A percentile compares a stretch with the other conserved stretches of the same genome.
Conservation (phyloP, 2,888 invertebrate genomes). For the Aphidoletes aphidimyza region DNA sequence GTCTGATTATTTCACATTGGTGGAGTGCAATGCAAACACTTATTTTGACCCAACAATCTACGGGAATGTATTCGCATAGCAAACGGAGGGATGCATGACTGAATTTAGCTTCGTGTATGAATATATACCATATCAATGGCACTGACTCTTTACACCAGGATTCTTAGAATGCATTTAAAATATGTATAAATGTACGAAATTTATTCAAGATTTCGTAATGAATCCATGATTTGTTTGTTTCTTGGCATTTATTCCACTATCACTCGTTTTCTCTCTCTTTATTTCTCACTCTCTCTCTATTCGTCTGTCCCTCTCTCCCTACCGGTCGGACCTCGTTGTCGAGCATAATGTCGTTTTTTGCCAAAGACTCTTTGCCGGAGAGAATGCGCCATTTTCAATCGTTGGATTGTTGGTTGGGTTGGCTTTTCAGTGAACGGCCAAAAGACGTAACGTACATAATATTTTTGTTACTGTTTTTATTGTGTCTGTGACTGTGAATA, state of each 20-base stretch:
- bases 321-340: background rate
- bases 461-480: slow-evolving; percentile 37
- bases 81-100: slow-evolving; percentile 1
- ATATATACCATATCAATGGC: background rate
- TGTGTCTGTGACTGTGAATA: background rate
- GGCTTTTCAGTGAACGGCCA: background rate
- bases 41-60: background rate
- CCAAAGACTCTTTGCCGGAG: no score
- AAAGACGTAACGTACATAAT: slow-evolving; percentile 8
- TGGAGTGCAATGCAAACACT: slow-evolving; percentile 38
- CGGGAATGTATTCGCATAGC: background rate
- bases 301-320: no score
- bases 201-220: slow-evolving; percentile 51
- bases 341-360: background rate
- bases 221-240: slow-evolving; percentile 51
- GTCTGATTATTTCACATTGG: slow-evolving; percentile 24
- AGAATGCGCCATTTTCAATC: background rate
- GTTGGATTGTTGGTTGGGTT: background rate
- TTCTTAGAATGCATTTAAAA: slow-evolving; percentile 40
- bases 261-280: background rate
- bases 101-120: background rate
- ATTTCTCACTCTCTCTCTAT: background rate
- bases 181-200: slow-evolving; percentile 37
- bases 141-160: slow-evolving; percentile 3
- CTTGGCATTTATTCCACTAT: background rate